A percentile compares a stretch with the other conserved stretches of the same genome.
Evolutionary conservation across 2,113 vertebrate genomes (phyloP).

Genomic region (Limanda limanda): DNA sequence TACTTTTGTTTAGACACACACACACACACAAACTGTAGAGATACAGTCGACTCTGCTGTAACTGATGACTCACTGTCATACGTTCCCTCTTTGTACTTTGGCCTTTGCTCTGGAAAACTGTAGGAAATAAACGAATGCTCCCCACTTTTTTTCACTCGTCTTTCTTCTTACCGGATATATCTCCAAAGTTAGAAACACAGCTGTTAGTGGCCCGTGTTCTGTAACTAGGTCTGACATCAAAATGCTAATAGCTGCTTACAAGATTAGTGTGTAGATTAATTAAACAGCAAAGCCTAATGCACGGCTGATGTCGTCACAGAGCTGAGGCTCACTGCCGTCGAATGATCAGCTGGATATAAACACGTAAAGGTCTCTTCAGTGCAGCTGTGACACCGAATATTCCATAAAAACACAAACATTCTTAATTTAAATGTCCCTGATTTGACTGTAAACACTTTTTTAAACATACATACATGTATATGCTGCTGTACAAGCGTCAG

Average conservation of each 20-base stretch:
- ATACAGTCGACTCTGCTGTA: background rate
- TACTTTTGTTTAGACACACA: background rate
- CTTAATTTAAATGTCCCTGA: too few relatives aligned
- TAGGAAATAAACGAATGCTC: conserved; percentile 68
- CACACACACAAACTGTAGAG: background rate
- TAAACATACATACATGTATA: too few relatives aligned
- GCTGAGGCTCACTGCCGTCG: conserved; percentile 20
- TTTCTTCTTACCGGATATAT: background rate
- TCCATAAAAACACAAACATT: too few relatives aligned
- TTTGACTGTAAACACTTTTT: too few relatives aligned
- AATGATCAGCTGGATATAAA: conserved; percentile 38
- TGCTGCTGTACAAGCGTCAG: too few relatives aligned
- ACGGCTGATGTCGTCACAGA: conserved; percentile 37
- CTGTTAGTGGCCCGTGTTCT: conserved; percentile 4
- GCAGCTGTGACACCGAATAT: background rate
- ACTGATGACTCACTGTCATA: conserved; percentile 19
- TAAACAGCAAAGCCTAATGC: conserved; percentile 45
- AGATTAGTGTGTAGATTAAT: conserved; percentile 50
- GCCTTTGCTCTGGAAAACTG: conserved; percentile 44
- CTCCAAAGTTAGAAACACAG: background rate
- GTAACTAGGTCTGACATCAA: conserved; percentile 33
- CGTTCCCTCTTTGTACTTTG: conserved; percentile 32
- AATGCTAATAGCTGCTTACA: conserved; percentile 34
- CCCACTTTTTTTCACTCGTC: background rate
- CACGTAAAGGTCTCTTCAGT: background rate